Evolutionary conservation across 1,140 invertebrate genomes (phyloP), one percentile per base, ranked within the genome.

Genomic region (Schmidtea mediterranea): DNA sequence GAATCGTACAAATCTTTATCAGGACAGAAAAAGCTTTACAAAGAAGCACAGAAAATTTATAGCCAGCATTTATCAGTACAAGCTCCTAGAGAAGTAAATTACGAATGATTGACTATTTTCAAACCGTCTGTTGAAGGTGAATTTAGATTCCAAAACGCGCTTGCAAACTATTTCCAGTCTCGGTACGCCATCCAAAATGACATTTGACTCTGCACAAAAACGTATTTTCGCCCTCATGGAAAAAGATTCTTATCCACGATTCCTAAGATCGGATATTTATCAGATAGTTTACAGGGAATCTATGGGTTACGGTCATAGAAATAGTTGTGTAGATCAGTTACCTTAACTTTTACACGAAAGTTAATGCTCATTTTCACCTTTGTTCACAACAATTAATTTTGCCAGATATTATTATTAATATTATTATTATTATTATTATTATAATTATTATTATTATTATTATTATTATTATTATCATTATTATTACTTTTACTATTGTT

Each of bases 191-290:
- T 50, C 53, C 40, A 56, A 60, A 36, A 60, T 67, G 40, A 64
- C 67, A 36, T 73, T 73, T 58, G 69, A 71, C 54, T 59, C 61
- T 16, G 72, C 72, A 24, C 72, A 73, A 57, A 62, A 67, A 51
- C 57, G 69, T 40, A 66, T 73, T 37, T 71, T 73, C 56, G 63
- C 64, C 1, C 55, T 73, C 22, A 69, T 73, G 64, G 72, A 73
- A 55, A 68, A 69, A 36, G 72, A 73, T 53, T 69, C 71, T 8
- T 73, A 73, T 52, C 58, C 68, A 10, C 58, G 72, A 21, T 73
- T 73, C 55, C 58, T 73, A 8, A 65, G 71, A 51, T 72, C 69
- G 19, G 66, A 69, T 40, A 55, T 70, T 12, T 72, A 71, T 54
- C 55, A 60, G 49, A 32, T 32, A 32, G 26, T 32, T 32, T 32